Base-by-base conservation (phyloP, 2,797 vertebrate species). In the Anguilla obscura region DNA sequence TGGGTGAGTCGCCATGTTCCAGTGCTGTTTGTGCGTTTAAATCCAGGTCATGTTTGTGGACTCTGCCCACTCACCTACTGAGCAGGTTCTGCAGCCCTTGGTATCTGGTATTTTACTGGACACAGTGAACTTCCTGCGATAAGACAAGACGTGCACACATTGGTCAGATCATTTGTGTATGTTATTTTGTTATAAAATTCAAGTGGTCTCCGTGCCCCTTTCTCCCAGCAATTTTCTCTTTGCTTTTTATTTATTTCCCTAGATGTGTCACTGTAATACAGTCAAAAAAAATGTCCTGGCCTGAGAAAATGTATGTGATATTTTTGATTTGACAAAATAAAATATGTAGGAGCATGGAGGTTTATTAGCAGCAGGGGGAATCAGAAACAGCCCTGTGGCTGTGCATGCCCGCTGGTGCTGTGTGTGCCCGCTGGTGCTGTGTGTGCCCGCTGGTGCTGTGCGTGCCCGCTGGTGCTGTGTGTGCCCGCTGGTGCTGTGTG, bases 91-190 rank as follows among this genome's bases (percentile, higher is more conserved):
- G 93, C 98, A 98, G 90, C 98, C 97, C 91, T 98, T 98, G 87
- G 98, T 99, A 90, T 99, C 97, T 0, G 97, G 97, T 87, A 99
- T 96, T 94, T 98, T 99, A 91, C 87, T 94, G 60, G 96, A 97
- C 91, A 96, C 94, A 2, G 94, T 90, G 89, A 93, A 96, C 93
- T 96, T 99, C 94, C 98, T 98, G 93, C 16, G 89, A 80, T 40
- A 40, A 45, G 30, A 86, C 69, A 82, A 45, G 30, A 86, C 69
- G 54, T 1, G 52, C 56, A 83, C 21, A 85, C 33, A 48, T 45
- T 33, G 30, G 52, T 84, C 71, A 85, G 66, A 27, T 56, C 21
- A 84, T n/a, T 1, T 7, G 36, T n/a, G 82, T 30, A 10, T 54
- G 30, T 69, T n/a, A 10, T 69, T 63, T 16, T 63, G 60, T 63